Evolutionary conservation across 2,113 vertebrate species (phyloP).

Genomic region (Clarias macrocephalus): DNA sequence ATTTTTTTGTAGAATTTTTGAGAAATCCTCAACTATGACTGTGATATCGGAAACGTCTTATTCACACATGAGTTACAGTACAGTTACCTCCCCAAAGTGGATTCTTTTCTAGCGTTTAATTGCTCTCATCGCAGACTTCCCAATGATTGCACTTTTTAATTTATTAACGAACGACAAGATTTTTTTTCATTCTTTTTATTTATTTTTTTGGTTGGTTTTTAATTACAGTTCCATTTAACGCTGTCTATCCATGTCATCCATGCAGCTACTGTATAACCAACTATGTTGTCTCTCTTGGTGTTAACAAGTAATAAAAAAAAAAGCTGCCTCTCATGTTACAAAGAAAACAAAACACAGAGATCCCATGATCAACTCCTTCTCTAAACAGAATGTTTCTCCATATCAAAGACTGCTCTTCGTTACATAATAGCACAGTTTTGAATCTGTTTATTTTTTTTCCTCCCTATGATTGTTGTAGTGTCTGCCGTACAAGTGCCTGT

Average conservation of each 20-base stretch:
- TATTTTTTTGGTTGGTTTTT: too few species aligned
- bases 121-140: not conserved
- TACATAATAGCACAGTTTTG: not conserved
- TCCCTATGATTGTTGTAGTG: not conserved
- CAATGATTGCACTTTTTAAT: not conserved
- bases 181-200: not conserved
- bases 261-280: not conserved
- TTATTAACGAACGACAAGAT: not conserved
- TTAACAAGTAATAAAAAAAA: not conserved
- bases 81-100: not conserved
- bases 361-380: not conserved
- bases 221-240: not conserved
- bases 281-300: not conserved
- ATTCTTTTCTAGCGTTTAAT: not conserved
- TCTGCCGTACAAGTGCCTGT: not conserved
- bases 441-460: not conserved
- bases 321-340: not conserved
- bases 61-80: not conserved
- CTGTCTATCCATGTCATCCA: not conserved
- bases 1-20: not conserved
- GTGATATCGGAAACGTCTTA: not conserved
- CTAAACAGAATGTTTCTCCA: not conserved
- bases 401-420: not conserved
- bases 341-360: not conserved
- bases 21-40: not conserved